phyloP scores from a whole-genome alignment of 2,888 invertebrate genomes.

The Anagyrus pseudococci region DNA sequence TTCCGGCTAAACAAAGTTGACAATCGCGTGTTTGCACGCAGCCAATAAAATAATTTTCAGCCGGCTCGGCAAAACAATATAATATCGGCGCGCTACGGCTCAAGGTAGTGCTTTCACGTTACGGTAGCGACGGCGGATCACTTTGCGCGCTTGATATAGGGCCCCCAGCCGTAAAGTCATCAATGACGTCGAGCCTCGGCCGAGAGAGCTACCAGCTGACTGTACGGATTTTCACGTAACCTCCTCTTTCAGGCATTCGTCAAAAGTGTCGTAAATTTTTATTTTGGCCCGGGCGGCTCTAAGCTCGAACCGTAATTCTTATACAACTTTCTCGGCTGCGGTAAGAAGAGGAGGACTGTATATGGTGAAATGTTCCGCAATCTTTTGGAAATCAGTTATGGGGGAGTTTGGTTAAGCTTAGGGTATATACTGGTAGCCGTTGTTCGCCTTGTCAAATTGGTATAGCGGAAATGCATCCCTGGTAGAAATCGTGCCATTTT shows the following conservation, averaged over 20 bases:
- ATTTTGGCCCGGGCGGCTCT: background rate
- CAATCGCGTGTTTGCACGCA: background rate
- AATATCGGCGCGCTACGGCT: background rate
- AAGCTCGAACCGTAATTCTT: background rate
- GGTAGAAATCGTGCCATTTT: background rate
- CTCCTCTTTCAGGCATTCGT: slow-evolving; percentile 23
- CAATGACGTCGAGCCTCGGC: background rate
- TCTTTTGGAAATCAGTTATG: background rate
- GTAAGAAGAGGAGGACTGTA: background rate
- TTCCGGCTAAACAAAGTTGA: too few relatives aligned
- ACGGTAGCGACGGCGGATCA: background rate
- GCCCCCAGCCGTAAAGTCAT: background rate
- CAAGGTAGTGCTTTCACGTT: background rate
- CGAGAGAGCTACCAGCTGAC: slow-evolving; percentile 12
- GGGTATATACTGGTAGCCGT: too few relatives aligned
- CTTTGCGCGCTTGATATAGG: background rate
- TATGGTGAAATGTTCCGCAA: background rate
- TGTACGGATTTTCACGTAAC: slow-evolving; percentile 26
- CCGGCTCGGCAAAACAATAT: too few relatives aligned
- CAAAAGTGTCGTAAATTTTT: slow-evolving; percentile 30
- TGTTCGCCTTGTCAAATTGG: background rate
- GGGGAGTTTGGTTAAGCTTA: too few relatives aligned
- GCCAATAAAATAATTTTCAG: background rate
- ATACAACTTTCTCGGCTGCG: background rate
- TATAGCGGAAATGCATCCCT: background rate